Evolutionary conservation across 2,888 invertebrate genomes (phyloP), one percentile per base, ranked within the genome.

Genomic region (Yponomeuta cagnagella): DNA sequence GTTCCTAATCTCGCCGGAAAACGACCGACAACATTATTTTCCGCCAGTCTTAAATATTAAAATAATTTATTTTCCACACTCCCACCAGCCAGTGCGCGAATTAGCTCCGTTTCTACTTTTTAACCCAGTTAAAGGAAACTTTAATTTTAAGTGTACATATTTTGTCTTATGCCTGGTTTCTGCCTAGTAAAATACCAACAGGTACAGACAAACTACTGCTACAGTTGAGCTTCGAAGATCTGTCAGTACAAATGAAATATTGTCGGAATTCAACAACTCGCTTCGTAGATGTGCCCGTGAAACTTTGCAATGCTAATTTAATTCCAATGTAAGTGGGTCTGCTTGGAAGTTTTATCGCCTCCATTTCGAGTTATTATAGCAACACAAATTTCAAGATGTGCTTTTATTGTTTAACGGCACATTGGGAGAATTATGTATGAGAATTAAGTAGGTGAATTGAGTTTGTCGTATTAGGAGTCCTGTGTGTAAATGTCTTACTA

Each of bases 291-390:
- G 63, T 48, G 63, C 52, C 68, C 30, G 68, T 52, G 48, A 68
- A 68, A 86, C 84, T 89, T 90, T 88, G 89, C 87, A 89, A 89
- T 89, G 85, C 88, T 89, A 90, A 90, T 89, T 90, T 89, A 89
- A 90, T 89, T 85, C 83, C 81, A 79, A 80, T 85, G 82, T 86
- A 86, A 88, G 75, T 82, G 83, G 84, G 80, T 70, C 63, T 70
- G 63, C 48, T 77, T 78, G 78, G 78, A 80, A 78, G 77, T 82
- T 80, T 82, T 84, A 83, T 84, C 83, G 83, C 81, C 82, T 81
- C 80, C 82, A 69, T 69, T 69, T 63, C 58, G 63, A 63, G 63
- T 31, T 69, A 69, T 63, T 63, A 69, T 63, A n/a, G 48, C 31
- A 52, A 52, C 48, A 52, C 52, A 52, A 68, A 68, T 52, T 31